Base-by-base conservation (phyloP, 1,140 invertebrate species). In the Atopsyche davidsoni region DNA sequence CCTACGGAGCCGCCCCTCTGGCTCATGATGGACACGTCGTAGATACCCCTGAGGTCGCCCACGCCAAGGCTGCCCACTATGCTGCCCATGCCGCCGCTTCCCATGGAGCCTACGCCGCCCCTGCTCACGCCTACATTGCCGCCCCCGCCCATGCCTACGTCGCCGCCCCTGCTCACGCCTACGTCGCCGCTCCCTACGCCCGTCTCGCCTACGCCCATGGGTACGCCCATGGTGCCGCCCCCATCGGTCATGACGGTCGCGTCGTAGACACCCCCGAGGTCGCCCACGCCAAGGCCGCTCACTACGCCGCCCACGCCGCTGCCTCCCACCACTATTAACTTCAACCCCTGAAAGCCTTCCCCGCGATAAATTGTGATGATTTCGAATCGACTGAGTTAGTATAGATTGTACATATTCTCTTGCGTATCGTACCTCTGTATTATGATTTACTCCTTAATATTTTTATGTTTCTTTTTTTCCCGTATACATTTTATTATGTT, bases 11-110 rank as follows among this genome's bases (percentile, higher is more conserved):
- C 23, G 63, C 61, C 13, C 67, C 67, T 43, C 11, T 43, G 2
- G 41, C 19, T 7, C 41, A 43, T 28, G 41, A 43, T 22, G 67
- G 66, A 1, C 66, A 64, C 52, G 65, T 69, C 24, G 66, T 66
- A 38, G 69, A 69, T 39, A 69, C 69, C 41, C 67, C 68, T 41
- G 68, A 71, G 53, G 68, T 69, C 59, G 67, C 68, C 1, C 69
- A 71, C 53, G 68, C 68, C 35, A 67, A 67, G 41, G 67, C 67
- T 53, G 66, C 66, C 44, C 67, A 71, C 62, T 62, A 68, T 43
- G 68, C 67, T 48, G 67, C 68, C 19, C 60, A 68, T 28, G 55
- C 54, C 53, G 60, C 64, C 51, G 67, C 62, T 18, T n/a, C 41
- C 41, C 18, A 43, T 17, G 41, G 23, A 14, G 14, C 7, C 17